Base-by-base conservation (phyloP, 2,888 invertebrate genomes). In the Hyposoter didymator region DNA sequence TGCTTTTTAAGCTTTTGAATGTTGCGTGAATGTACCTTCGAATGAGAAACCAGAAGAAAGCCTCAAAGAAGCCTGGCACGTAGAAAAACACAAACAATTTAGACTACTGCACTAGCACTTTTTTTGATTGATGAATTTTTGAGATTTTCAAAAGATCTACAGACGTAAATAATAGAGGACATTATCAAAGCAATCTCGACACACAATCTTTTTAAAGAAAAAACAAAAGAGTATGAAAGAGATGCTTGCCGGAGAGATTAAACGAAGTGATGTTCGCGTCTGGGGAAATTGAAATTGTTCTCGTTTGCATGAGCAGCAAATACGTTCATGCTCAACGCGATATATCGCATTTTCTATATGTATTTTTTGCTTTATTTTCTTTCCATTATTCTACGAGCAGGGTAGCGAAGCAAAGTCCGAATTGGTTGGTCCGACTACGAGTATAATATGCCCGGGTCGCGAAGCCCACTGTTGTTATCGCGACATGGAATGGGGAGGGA, bases 171-270 rank as follows among this genome's bases (percentile, higher is more conserved):
- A 59, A 59, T 59, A 28, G 55, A 73, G 59, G 66, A 72, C 72
- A 47, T 84, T 78, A 82, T 84, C 78, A 78, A 84, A 82, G 28
- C 74, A 82, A 84, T 74, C n/a, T n/a, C n/a, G 74, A 74, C 55
- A 69, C 55, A 69, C 73, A 78, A 84, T 84, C 49, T 59, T 45
- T 28, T 19, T 35, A 14, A 14, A 39, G 8, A 39, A 39, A 52
- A 10, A 39, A 39, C 32, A 4, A 28, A 35, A 45, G 14, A 69
- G 17, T 12, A 43, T 39, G 39, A 32, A 75, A 62, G 45, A 70
- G 39, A 1, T 17, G 35, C 17, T 52, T 28, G 17, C 28, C 10
- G 8, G 59, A 45, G 78, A 70, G 67, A 78, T 84, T 78, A 43
- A 72, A 72, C 66, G 59, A 67, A 72, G 43, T 22, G 59, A 73